phyloP scores from a whole-genome alignment of 1,140 invertebrate genomes.

The Capitella teleta region DNA sequence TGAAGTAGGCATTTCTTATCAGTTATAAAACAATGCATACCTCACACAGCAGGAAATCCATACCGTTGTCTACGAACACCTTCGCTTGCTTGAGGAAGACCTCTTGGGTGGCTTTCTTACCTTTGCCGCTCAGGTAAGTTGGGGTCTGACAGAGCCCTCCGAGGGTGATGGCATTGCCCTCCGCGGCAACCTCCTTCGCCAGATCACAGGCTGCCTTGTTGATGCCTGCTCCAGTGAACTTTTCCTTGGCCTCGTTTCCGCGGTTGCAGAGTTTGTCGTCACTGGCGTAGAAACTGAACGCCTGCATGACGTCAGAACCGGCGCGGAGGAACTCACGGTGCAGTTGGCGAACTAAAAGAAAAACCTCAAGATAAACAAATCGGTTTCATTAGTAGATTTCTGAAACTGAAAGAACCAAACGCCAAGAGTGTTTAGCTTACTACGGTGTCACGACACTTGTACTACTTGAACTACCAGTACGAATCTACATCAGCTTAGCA shows the following conservation, averaged over 20 bases:
- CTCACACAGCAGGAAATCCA: constrained; percentile 42
- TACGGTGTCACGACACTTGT: too few relatives aligned
- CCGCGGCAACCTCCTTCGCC: constrained; percentile 34
- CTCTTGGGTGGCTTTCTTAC: constrained; percentile 25
- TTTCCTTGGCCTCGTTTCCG: constrained; percentile 31
- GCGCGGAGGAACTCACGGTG: constrained; percentile 40
- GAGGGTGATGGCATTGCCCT: constrained; percentile 31
- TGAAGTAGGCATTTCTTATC: too few relatives aligned
- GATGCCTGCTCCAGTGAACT: constrained; percentile 28
- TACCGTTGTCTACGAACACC: constrained; percentile 36
- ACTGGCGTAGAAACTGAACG: constrained; percentile 42
- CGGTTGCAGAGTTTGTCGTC: constrained; percentile 41
- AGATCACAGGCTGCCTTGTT: constrained; percentile 36
- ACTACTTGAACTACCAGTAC: too few relatives aligned
- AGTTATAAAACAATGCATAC: too few relatives aligned
- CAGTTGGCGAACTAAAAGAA: constrained; percentile 26
- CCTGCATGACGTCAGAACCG: constrained; percentile 43
- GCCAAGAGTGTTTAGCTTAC: too few relatives aligned
- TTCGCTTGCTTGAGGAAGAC: constrained; percentile 38
- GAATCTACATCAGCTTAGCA: too few relatives aligned
- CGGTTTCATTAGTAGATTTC: too few relatives aligned
- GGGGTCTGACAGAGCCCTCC: constrained; percentile 40
- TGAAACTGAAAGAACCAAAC: too few relatives aligned
- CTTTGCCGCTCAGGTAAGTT: constrained; percentile 28
- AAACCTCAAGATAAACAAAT: not conserved